phyloP scores from a whole-genome alignment of 2,797 vertebrate species.

The Kryptolebias ocellatus region DNA sequence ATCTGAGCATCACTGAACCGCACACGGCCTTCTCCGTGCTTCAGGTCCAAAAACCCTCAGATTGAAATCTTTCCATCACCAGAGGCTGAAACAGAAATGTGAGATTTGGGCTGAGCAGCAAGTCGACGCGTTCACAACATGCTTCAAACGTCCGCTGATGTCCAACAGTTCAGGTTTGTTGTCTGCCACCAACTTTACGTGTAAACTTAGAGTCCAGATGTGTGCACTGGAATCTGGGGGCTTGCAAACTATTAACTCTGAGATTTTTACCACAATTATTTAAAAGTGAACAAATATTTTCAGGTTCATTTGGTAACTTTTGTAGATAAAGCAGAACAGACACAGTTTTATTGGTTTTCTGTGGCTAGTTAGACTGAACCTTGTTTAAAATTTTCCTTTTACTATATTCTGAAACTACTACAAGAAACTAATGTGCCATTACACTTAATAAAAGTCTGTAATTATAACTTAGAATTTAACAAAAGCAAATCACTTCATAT shows the following conservation, averaged over 20 bases:
- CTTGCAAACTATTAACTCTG: not conserved
- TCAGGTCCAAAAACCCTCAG: not conserved
- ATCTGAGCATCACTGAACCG: not conserved
- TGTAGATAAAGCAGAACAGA: not conserved
- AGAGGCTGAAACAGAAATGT: not conserved
- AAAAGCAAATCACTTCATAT: slow-evolving; percentile 26
- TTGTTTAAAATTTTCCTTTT: not conserved
- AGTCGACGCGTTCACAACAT: too few species aligned
- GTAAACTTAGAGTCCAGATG: not conserved
- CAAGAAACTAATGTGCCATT: not conserved
- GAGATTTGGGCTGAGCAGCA: too few species aligned
- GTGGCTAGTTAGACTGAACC: not conserved
- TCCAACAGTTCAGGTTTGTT: not conserved
- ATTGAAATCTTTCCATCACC: not conserved
- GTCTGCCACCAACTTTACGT: not conserved
- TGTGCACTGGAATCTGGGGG: not conserved
- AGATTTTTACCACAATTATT: not conserved
- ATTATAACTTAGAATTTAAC: slow-evolving; percentile 27
- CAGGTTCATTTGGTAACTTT: not conserved
- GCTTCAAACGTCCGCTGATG: too few species aligned
- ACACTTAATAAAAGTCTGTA: slow-evolving; percentile 4
- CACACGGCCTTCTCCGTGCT: too few species aligned
- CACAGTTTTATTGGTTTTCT: not conserved
- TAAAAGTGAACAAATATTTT: not conserved
- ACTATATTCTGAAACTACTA: slow-evolving; percentile 7